phyloP scores from a whole-genome alignment of 2,888 invertebrate genomes.

The Therioaphis trifolii region DNA sequence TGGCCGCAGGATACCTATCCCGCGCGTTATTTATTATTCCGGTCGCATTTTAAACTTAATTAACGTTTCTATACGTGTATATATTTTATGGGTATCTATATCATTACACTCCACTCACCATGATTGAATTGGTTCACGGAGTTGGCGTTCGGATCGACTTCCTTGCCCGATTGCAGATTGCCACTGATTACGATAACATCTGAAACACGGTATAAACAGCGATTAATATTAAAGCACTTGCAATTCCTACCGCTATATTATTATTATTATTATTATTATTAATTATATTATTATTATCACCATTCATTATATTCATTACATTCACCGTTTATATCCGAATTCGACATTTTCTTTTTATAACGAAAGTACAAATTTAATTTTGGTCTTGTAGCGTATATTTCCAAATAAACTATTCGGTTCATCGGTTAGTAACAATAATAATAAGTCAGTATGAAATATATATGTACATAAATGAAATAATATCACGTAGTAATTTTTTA shows the following conservation, averaged over 20 bases:
- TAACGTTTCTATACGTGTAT: slow-evolving; percentile 21
- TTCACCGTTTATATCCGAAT: too few species aligned
- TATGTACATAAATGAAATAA: too few species aligned
- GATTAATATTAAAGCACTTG: background rate
- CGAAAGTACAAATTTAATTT: too few species aligned
- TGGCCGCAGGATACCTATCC: background rate
- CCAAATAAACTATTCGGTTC: too few species aligned
- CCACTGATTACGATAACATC: slow-evolving; percentile 14
- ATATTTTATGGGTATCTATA: background rate
- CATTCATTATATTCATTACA: too few species aligned
- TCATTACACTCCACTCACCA: slow-evolving; percentile 30
- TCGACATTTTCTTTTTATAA: too few species aligned
- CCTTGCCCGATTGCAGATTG: slow-evolving; percentile 32
- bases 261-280: background rate
- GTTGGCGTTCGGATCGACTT: slow-evolving; percentile 43
- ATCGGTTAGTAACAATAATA: too few species aligned
- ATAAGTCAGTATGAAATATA: too few species aligned
- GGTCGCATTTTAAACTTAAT: slow-evolving; percentile 47
- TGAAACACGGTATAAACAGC: background rate
- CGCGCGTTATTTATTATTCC: slow-evolving; percentile 30
- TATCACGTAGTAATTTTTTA: too few species aligned
- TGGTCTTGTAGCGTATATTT: too few species aligned
- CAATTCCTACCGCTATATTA: too few species aligned
- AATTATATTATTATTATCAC: too few species aligned
- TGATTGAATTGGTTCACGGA: slow-evolving; percentile 55